Evolutionary conservation across 1,140 invertebrate species (phyloP), one percentile per base, ranked within the genome.

Genomic region (Drosophila azteca): DNA sequence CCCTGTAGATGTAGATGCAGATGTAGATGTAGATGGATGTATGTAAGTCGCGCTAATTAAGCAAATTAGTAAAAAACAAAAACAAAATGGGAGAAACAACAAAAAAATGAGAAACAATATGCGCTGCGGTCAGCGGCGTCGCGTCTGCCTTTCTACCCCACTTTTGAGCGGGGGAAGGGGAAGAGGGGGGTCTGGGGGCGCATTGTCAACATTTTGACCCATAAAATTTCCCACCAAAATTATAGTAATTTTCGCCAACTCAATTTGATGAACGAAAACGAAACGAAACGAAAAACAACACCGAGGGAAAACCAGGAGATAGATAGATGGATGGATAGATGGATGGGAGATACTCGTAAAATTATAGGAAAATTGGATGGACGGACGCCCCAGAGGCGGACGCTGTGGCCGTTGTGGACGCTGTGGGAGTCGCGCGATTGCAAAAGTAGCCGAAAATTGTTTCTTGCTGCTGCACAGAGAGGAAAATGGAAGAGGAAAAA

Each of bases 221-320:
- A 88, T 73, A 88, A 88, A 89, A 79, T 79, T 88, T 87, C 83
- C 83, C 83, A 87, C 71, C 35, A 78, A 83, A 87, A 87, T 87
- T 87, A 87, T 87, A 88, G 83, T 87, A 83, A 87, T 88, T 88
- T 39, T 85, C 57, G 83, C 75, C 65, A 88, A 88, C 83, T 79
- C 79, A 79, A 82, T 87, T 87, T 87, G 82, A 67, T 48, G 66
- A 83, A 68, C 53, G 51, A 79, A 44, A 71, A 44, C 51, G 13
- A 45, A 20, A 46, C 17, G 17, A 44, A 71, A 44, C 51, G n/a
- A 45, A 29, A 48, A 46, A 62, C 24, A 43, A 63, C 39, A 57
- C 20, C 20, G 52, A 60, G 49, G 31, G 46, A 24, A 44, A 57
- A 26, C 48, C 52, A 31, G 51, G 46, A 57, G 70, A 76, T 39